Evolutionary conservation across 2,797 vertebrate species (phyloP).

Genomic region (Micrastur ruficollis): DNA sequence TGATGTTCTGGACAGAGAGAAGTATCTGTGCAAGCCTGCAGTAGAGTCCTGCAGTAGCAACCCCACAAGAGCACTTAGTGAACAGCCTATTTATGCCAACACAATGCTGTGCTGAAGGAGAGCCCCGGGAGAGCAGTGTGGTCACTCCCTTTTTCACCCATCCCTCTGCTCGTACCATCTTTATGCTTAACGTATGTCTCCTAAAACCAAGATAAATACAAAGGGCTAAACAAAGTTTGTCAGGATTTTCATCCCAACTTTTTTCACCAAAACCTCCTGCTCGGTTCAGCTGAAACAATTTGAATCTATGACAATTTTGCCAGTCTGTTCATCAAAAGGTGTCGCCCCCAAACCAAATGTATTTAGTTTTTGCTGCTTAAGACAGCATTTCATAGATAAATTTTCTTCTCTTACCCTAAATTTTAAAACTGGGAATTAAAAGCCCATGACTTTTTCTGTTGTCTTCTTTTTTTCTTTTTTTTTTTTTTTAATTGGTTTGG

Average conservation of each 20-base stretch:
- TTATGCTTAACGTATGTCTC: neutral
- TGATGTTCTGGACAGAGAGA: neutral
- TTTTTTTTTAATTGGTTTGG: neutral
- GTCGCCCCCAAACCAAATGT: rapidly evolving
- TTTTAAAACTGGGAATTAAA: neutral
- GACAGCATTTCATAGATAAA: neutral
- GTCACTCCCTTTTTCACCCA: neutral
- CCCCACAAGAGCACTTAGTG: neutral
- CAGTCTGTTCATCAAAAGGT: neutral
- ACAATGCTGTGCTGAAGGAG: neutral
- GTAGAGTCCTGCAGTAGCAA: neutral
- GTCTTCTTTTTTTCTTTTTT: no score
- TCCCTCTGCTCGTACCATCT: neutral
- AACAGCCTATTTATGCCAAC: neutral
- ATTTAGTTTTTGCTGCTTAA: neutral
- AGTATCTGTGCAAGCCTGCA: neutral
- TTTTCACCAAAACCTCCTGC: neutral
- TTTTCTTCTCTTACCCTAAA: neutral
- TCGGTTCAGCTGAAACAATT: neutral
- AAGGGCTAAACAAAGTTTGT: neutral
- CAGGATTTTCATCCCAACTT: neutral
- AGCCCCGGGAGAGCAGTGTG: neutral
- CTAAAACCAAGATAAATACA: neutral
- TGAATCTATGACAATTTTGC: neutral
- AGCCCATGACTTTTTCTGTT: neutral